Percentiles rank a stretch among this genome's conserved stretches.
Conservation (phyloP, 2,113 vertebrate genomes). For the Spheniscus mendiculus region DNA sequence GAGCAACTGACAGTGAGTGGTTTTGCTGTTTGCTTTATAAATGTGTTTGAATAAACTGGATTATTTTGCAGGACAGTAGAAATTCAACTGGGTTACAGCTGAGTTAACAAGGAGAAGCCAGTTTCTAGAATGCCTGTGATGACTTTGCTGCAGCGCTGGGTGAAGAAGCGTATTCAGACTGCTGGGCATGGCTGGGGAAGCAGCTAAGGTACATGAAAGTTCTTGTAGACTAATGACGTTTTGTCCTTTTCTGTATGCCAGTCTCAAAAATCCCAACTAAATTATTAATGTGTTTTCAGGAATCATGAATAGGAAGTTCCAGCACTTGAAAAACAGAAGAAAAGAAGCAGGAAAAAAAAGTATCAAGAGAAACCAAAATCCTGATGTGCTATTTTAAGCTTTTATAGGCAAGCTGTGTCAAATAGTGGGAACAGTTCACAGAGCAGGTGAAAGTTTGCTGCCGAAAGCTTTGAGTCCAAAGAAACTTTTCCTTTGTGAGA, state of each 20-base stretch:
- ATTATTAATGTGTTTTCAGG: background rate
- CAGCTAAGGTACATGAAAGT: background rate
- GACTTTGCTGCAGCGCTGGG: background rate
- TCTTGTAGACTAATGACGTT: background rate
- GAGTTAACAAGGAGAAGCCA: conserved; percentile 22
- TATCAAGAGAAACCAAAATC: background rate
- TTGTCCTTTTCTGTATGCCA: background rate
- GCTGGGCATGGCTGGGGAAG: background rate
- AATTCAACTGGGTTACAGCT: conserved; percentile 38
- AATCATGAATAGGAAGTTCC: background rate
- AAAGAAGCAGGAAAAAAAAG: background rate
- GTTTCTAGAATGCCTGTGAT: background rate
- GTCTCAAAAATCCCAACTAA: background rate
- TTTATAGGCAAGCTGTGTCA: conserved; percentile 12
- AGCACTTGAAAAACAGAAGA: background rate
- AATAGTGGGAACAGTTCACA: conserved; percentile 37
- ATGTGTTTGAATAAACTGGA: conserved; percentile 47
- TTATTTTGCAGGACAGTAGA: conserved; percentile 26
- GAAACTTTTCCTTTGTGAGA: conserved; percentile 61
- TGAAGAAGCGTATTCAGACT: background rate
- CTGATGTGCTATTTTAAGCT: conserved; percentile 35
- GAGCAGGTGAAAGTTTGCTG: conserved; percentile 59
- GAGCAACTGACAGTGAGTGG: conserved; percentile 83
- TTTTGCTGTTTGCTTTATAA: conserved; percentile 68
- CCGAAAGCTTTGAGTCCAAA: conserved; percentile 44